Evolutionary conservation across 23 tunicate genomes (phyloP).

Genomic region (Clavelina lepadiformis): DNA sequence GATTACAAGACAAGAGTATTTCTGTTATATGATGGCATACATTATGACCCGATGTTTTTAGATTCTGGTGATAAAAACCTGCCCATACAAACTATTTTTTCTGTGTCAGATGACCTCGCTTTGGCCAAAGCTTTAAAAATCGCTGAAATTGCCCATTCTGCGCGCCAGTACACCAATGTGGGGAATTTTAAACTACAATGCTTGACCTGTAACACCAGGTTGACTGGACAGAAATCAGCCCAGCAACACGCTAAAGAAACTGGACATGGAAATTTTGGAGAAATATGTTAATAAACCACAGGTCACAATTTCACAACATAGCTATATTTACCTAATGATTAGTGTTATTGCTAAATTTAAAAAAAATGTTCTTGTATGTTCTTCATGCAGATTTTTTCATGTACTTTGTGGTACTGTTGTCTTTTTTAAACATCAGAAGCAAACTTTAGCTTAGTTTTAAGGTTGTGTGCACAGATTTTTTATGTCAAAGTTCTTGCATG

Average conservation of each 20-base stretch:
- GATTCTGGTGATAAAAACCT: slow-evolving; percentile 33
- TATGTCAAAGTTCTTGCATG: too few relatives aligned
- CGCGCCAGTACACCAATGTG: slow-evolving; percentile 66
- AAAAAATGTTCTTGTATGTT: too few relatives aligned
- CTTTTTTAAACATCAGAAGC: too few relatives aligned
- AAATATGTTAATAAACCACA: slow-evolving; percentile 39
- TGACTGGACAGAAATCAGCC: slow-evolving; percentile 64
- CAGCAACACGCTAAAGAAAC: slow-evolving; percentile 82
- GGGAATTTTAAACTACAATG: slow-evolving; percentile 64
- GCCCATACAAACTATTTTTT: slow-evolving; percentile 68
- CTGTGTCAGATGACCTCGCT: slow-evolving; percentile 44
- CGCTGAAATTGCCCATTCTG: slow-evolving; percentile 52
- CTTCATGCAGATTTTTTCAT: too few relatives aligned
- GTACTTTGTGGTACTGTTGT: too few relatives aligned
- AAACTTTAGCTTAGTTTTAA: too few relatives aligned
- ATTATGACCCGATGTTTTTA: slow-evolving; percentile 82
- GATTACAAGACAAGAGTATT: slow-evolving; percentile 48
- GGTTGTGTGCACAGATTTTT: too few relatives aligned
- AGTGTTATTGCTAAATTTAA: too few relatives aligned
- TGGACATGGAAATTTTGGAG: slow-evolving; percentile 87
- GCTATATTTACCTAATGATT: too few relatives aligned
- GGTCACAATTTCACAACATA: too few relatives aligned
- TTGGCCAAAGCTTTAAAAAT: slow-evolving; percentile 45
- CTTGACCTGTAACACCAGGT: slow-evolving; percentile 62
- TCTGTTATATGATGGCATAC: slow-evolving; percentile 83